These are phyloP conservation scores for Gracilinanus agilis DNA, from an alignment of 2,113 vertebrate genomes.

Conservation along the genomic window DNA sequence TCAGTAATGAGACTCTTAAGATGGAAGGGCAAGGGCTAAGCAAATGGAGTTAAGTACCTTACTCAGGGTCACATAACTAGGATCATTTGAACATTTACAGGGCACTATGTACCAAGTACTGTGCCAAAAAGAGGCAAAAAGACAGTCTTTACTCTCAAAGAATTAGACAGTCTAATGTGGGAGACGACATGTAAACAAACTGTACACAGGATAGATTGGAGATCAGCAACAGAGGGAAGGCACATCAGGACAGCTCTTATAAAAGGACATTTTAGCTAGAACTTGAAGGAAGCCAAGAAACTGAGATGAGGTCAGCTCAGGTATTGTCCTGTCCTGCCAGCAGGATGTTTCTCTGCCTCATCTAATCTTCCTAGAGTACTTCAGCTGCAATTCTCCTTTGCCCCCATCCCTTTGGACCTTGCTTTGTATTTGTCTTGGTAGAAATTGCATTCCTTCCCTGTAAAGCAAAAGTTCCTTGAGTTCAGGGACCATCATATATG, in stretches of 20 bases:
- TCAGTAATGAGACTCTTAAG: too few species aligned
- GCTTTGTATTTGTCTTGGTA: neutral
- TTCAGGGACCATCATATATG: neutral
- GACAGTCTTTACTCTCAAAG: neutral
- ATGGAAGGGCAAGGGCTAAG: too few species aligned
- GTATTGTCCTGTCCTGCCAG: neutral
- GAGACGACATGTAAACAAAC: neutral
- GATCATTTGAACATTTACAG: too few species aligned
- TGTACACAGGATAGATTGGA: neutral
- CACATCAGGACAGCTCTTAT: neutral
- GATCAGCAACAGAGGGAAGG: neutral
- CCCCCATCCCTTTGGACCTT: neutral
- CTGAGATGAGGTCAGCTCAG: neutral
- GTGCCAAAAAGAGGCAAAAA: neutral
- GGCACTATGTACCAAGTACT: too few species aligned
- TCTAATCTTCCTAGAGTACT: neutral
- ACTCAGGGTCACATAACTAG: too few species aligned
- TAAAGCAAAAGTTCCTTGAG: neutral
- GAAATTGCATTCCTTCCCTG: neutral
- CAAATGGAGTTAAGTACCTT: too few species aligned
- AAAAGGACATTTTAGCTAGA: neutral
- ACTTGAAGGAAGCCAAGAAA: neutral
- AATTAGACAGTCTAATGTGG: neutral
- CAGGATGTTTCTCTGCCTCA: too few species aligned
- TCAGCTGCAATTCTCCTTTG: neutral